A percentile compares a stretch with the other conserved stretches of the same genome.
Conservation (phyloP, 2,888 invertebrate genomes). For the Lepidonotus clava region DNA sequence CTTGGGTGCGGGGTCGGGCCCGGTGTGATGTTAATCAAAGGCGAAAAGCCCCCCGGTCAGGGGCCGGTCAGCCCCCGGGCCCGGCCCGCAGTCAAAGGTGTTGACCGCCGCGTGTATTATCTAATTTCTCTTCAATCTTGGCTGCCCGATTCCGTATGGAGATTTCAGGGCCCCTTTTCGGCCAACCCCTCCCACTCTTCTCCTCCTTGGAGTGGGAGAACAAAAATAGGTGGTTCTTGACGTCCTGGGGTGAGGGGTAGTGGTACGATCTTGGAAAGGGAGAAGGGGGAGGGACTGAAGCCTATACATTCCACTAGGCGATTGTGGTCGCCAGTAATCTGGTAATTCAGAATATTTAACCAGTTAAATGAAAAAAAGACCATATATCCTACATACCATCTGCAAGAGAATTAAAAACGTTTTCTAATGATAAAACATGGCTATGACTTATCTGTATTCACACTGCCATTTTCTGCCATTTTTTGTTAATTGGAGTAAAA, state of each 20-base stretch:
- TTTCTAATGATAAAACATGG: too few species aligned
- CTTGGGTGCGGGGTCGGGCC: constrained; percentile 46
- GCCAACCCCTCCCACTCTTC: too few species aligned
- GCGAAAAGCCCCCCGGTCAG: constrained; percentile 5
- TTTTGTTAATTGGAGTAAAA: too few species aligned
- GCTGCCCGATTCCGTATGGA: background rate
- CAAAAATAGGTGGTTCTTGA: background rate
- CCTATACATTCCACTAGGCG: too few species aligned
- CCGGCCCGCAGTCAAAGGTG: constrained; percentile 20
- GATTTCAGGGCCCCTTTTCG: background rate
- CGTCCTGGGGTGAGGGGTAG: background rate
- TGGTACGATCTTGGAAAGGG: background rate
- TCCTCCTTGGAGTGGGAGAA: background rate
- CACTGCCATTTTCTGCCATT: too few species aligned
- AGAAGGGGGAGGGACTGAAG: too few species aligned
- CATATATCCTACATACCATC: too few species aligned
- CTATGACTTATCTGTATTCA: too few species aligned
- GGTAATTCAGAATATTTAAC: too few species aligned
- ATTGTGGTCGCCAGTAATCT: too few species aligned
- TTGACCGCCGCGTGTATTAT: constrained; percentile 38
- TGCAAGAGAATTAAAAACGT: too few species aligned
- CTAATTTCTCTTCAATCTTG: constrained; percentile 33
- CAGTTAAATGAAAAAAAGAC: too few species aligned
- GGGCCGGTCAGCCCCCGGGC: background rate
- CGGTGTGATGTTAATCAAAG: constrained; percentile 44